Conservation (phyloP, 2,797 vertebrate species). For the Taenioides sp. region DNA sequence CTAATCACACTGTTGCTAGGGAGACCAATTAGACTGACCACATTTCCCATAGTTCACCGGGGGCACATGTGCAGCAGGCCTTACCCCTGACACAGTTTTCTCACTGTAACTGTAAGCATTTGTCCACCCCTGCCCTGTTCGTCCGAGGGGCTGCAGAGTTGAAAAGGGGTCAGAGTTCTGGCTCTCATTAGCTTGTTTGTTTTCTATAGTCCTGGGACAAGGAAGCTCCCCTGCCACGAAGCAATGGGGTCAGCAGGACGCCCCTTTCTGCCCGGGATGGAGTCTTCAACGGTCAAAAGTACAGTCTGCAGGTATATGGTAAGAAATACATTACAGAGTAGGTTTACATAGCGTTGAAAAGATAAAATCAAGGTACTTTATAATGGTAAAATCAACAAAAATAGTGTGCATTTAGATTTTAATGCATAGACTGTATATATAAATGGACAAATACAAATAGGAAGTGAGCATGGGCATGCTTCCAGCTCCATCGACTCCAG, state of each 20-base stretch:
- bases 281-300: background rate
- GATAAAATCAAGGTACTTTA: too few relatives aligned
- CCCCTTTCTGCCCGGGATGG: constrained; percentile 11
- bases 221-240: constrained; percentile 73
- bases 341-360: too few relatives aligned
- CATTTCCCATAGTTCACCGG: constrained; percentile 41
- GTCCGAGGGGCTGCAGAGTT: constrained; percentile 48
- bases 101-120: constrained; percentile 40
- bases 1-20: constrained; percentile 28
- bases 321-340: background rate
- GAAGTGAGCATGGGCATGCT: too few relatives aligned
- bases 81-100: constrained; percentile 16
- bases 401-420: too few relatives aligned
- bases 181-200: constrained; percentile 80
- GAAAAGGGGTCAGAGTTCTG: constrained; percentile 62
- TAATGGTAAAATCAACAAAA: too few relatives aligned
- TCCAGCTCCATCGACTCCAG: too few relatives aligned
- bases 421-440: too few relatives aligned
- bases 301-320: constrained; percentile 1
- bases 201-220: constrained; percentile 68
- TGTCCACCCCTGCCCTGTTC: constrained; percentile 23
- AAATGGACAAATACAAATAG: too few relatives aligned
- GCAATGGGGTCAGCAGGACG: constrained; percentile 61
- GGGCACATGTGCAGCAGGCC: constrained; percentile 53
- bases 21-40: constrained; percentile 37